Conservation (phyloP, 1,140 invertebrate species). For the Cepaea nemoralis region DNA sequence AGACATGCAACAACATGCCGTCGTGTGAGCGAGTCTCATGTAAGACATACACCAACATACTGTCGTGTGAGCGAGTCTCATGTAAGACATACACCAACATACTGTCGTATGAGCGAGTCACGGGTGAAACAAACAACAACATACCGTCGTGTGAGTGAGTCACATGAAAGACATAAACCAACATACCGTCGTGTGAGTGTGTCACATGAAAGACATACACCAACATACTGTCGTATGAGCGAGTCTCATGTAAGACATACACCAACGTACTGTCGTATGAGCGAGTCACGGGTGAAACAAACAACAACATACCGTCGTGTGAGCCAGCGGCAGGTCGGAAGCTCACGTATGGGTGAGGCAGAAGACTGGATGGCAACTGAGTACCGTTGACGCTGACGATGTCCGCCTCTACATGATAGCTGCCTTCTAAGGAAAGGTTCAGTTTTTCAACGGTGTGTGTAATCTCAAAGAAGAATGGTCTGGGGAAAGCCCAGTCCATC, state of each 20-base stretch:
- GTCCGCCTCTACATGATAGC: slow-evolving; percentile 42
- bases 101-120: no score
- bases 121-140: no score
- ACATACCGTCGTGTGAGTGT: slow-evolving; percentile 44
- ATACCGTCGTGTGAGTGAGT: slow-evolving; percentile 41
- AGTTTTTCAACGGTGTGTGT: slow-evolving; percentile 36
- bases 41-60: no score
- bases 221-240: slow-evolving; percentile 45
- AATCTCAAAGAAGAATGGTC: slow-evolving; percentile 47
- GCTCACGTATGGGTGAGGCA: slow-evolving; percentile 36
- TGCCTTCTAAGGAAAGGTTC: slow-evolving; percentile 13
- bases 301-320: slow-evolving; percentile 47
- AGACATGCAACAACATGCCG: no score
- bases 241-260: slow-evolving; percentile 30
- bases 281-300: no score
- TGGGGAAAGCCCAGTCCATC: slow-evolving; percentile 43
- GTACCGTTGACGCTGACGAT: slow-evolving; percentile 49
- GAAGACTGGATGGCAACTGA: slow-evolving; percentile 5
- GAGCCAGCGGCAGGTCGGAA: slow-evolving; percentile 35
- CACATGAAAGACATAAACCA: no score
- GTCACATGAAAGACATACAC: no score
- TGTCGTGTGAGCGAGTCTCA: no score
- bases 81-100: no score
- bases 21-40: no score
- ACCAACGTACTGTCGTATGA: no score